A percentile compares a stretch with the other conserved stretches of the same genome.
These are phyloP conservation scores for Laspeyria flexula DNA, from an alignment of 2,888 invertebrate genomes.

Conservation along the genomic window DNA sequence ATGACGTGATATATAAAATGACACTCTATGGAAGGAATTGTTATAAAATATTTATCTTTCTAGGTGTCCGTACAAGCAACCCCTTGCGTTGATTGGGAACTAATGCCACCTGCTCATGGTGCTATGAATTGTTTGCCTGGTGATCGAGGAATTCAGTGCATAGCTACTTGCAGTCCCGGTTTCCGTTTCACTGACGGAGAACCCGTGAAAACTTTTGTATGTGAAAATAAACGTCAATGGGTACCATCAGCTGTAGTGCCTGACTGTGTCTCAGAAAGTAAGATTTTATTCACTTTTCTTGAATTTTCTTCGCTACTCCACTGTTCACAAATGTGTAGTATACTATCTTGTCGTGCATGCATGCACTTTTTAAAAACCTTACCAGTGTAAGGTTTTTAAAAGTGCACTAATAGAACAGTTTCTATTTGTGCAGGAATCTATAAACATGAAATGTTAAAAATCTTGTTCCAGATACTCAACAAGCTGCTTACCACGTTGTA, in stretches of 20 bases:
- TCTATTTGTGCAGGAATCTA: no score
- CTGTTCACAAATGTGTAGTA: no score
- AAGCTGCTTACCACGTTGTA: constrained; percentile 97
- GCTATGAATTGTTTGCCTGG: constrained; percentile 94
- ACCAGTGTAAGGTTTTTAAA: no score
- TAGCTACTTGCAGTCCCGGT: constrained; percentile 95
- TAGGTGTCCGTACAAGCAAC: constrained; percentile 95
- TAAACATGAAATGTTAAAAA: no score
- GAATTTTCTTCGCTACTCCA: no score
- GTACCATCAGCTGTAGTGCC: constrained; percentile 95
- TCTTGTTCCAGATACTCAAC: constrained; percentile 91
- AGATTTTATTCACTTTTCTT: constrained; percentile 47
- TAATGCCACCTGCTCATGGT: constrained; percentile 95
- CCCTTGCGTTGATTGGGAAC: constrained; percentile 97
- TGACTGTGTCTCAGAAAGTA: constrained; percentile 97
- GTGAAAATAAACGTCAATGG: constrained; percentile 94
- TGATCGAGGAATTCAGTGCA: constrained; percentile 93
- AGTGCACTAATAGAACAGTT: no score
- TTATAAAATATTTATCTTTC: constrained; percentile 20
- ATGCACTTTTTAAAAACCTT: no score
- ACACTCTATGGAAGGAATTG: not conserved
- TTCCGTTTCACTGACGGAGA: constrained; percentile 97
- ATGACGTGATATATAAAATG: not conserved
- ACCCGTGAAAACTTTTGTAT: constrained; percentile 94
- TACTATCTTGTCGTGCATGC: no score